Base-by-base conservation (phyloP, 2,797 vertebrate genomes). In the Eulemur coronatus region DNA sequence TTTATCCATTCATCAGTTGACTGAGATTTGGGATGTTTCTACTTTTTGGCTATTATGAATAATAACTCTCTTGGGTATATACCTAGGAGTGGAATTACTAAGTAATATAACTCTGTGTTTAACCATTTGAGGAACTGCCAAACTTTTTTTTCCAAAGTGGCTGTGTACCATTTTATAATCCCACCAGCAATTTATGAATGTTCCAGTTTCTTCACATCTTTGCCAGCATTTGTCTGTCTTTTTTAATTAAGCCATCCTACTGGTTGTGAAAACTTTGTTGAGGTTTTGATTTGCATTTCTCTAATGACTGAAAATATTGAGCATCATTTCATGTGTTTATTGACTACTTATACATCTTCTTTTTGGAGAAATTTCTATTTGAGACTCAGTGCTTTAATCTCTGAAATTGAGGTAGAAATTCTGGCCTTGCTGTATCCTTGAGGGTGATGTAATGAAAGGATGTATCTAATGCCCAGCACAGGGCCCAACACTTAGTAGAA, bases 271-370 rank as follows among this genome's bases (percentile, higher is more conserved):
- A 80, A 70, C 15, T 22, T 95, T 67, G 46, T 7, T 87, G 52
- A 94, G 28, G 41, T 52, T 92, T 95, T 65, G 75, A 84, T 80
- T 88, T 95, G 41, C 18, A 55, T 95, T 93, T 97, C 50, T 33
- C 50, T 84, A 65, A 57, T 91, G 70, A 86, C 30, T 85, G 87
- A 78, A 92, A 63, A 69, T 94, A 80, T 38, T 92, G 55, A 70
- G 30, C 30, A 94, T 82, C 26, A 91, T 95, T 96, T 88, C 59
- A 17, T 90, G 11, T 88, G 41, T 43, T 93, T 89, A 59, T 50
- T 96, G 52, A 48, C 15, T 91, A 55, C 13, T 52, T 84, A 9
- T 82, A 12, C 80, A 30, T 80, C 48, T 89, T 57, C 35, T 80
- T 94, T 84, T 92, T 86, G 69, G 61, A 94, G 69, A 94, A 96